Evolutionary conservation across 1,140 invertebrate genomes (phyloP).

Genomic region (Ceratoteleas bidentatus): DNA sequence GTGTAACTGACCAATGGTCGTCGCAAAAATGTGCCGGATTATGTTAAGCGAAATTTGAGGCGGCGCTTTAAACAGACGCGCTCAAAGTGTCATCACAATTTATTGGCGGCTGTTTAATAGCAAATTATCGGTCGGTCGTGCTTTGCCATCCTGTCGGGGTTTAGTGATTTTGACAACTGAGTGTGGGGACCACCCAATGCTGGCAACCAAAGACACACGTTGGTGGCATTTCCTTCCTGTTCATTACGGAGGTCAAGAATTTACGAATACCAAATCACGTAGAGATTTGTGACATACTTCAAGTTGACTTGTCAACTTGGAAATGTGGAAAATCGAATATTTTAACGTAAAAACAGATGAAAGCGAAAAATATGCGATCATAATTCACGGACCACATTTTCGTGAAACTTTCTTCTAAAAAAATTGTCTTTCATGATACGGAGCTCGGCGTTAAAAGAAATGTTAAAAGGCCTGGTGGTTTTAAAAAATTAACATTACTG

Average conservation of each 20-base stretch:
- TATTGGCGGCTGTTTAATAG: slow-evolving; percentile 19
- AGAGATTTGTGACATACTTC: no score
- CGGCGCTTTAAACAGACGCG: slow-evolving; percentile 30
- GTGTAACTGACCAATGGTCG: slow-evolving; percentile 8
- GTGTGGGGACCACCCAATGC: slow-evolving; percentile 19
- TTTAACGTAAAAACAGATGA: no score
- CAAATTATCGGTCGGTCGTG: slow-evolving; percentile 24
- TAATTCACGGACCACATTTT: no score
- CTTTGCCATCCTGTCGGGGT: slow-evolving; percentile 14
- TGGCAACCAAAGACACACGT: background rate
- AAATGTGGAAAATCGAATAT: no score
- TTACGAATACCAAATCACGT: no score
- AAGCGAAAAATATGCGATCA: no score
- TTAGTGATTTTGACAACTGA: slow-evolving; percentile 22
- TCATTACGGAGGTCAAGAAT: no score
- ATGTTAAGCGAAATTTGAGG: slow-evolving; percentile 47
- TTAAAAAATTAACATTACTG: background rate
- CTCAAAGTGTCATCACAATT: slow-evolving; percentile 43
- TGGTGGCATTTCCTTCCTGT: background rate
- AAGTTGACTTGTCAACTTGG: no score
- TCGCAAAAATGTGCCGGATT: slow-evolving; percentile 37
- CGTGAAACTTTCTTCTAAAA: no score
- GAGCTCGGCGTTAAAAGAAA: no score
- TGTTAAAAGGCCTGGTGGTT: no score
- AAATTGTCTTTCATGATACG: no score